Percentiles rank a stretch among this genome's conserved stretches.
Evolutionary conservation across 2,888 invertebrate species (phyloP).

Genomic region (Catotricha subobsoleta): DNA sequence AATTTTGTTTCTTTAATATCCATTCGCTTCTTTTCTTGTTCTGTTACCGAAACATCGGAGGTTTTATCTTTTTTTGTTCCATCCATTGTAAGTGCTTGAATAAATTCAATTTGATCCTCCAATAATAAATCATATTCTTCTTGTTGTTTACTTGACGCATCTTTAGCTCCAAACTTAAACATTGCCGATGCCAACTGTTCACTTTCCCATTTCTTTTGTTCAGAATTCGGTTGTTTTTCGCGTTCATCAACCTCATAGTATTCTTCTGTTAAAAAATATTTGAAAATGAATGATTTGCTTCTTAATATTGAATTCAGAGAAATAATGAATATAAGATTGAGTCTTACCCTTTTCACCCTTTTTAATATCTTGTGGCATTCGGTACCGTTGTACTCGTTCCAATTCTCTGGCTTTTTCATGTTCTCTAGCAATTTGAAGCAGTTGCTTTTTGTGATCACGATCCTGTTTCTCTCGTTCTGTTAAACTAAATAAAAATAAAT

Average conservation of each 20-base stretch:
- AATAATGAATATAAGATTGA: too few relatives aligned
- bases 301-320: neutral
- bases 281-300: neutral
- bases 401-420: constrained; percentile 88
- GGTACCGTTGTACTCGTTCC: constrained; percentile 83
- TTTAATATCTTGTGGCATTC: constrained; percentile 79
- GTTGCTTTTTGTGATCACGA: constrained; percentile 74
- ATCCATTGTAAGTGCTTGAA: constrained; percentile 70
- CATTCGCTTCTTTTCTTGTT: constrained; percentile 51
- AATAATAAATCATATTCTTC: constrained; percentile 83
- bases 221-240: constrained; percentile 66
- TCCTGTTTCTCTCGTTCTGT: constrained; percentile 73
- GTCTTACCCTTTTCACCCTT: constrained; percentile 43
- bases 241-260: constrained; percentile 73
- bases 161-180: constrained; percentile 84
- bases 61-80: constrained; percentile 42
- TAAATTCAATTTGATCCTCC: constrained; percentile 96
- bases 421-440: constrained; percentile 80
- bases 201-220: constrained; percentile 92
- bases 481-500: constrained; percentile 37
- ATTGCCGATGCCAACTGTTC: constrained; percentile 88
- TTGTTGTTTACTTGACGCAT: constrained; percentile 40
- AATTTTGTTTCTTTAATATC: constrained; percentile 80
- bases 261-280: constrained; percentile 32
- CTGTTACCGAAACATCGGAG: constrained; percentile 43